Conservation (phyloP, 2,797 vertebrate species). For the Acanthopagrus latus region DNA sequence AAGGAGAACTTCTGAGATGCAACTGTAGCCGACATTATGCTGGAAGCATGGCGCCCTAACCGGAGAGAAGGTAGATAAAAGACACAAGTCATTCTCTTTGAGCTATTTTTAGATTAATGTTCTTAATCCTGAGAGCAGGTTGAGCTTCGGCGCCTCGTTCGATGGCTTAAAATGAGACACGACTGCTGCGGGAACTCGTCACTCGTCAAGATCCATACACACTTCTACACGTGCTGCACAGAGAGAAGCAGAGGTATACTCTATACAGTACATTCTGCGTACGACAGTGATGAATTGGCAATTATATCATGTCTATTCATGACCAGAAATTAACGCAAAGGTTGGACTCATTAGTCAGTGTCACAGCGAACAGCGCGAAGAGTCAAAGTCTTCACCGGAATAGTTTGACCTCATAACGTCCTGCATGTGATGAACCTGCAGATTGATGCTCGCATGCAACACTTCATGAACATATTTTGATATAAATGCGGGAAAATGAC, state of each 20-base stretch:
- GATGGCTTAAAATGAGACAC: slow-evolving; percentile 23
- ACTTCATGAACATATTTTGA: neutral
- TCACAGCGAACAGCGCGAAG: slow-evolving; percentile 41
- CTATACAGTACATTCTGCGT: slow-evolving; percentile 35
- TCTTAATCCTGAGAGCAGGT: slow-evolving; percentile 21
- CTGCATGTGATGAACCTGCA: slow-evolving; percentile 31
- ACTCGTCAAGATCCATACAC: neutral
- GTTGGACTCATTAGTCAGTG: slow-evolving; percentile 74
- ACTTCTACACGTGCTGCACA: neutral
- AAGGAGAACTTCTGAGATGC: slow-evolving; percentile 82
- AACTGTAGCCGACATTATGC: slow-evolving; percentile 79
- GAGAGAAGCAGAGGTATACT: slow-evolving; percentile 26
- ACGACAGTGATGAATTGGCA: slow-evolving; percentile 79
- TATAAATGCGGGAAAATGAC: slow-evolving; percentile 19
- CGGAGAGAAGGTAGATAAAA: slow-evolving; percentile 42
- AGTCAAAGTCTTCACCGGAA: slow-evolving; percentile 35
- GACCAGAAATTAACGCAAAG: slow-evolving; percentile 73
- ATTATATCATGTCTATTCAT: slow-evolving; percentile 77
- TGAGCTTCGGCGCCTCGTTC: neutral
- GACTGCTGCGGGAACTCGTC: slow-evolving; percentile 16
- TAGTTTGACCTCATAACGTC: slow-evolving; percentile 41
- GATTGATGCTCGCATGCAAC: neutral
- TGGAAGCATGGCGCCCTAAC: slow-evolving; percentile 69
- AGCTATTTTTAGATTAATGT: slow-evolving; percentile 30
- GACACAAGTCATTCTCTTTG: slow-evolving; percentile 23